These are phyloP conservation scores for Parapsyche elsis DNA, from an alignment of 1,140 invertebrate genomes.

Conservation along the genomic window DNA sequence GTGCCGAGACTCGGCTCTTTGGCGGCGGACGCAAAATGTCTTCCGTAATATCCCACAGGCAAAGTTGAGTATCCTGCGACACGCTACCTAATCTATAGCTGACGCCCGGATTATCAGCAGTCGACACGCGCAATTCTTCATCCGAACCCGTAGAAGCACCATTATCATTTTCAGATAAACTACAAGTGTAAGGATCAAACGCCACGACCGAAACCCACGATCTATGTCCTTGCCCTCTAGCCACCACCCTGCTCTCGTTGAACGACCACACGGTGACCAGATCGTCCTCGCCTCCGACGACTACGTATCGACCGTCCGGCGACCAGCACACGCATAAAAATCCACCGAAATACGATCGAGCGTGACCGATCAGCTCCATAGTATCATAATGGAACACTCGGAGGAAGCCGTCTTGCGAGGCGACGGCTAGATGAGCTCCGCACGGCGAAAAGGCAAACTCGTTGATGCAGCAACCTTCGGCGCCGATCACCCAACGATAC, in stretches of 20 bases:
- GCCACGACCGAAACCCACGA: constrained; percentile 98
- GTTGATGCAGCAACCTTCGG: constrained; percentile 89
- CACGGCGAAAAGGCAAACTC: constrained; percentile 98
- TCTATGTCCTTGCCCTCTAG: constrained; percentile 91
- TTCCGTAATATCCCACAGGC: constrained; percentile 98
- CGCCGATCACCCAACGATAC: constrained; percentile 87
- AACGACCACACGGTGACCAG: constrained; percentile 98
- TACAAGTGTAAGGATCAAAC: constrained; percentile 91
- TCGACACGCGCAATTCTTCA: constrained; percentile 62
- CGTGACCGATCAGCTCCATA: constrained; percentile 93
- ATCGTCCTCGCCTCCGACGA: constrained; percentile 98
- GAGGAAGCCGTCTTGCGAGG: constrained; percentile 96
- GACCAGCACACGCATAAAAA: constrained; percentile 97
- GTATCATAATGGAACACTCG: constrained; percentile 97
- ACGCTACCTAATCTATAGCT: constrained; percentile 95
- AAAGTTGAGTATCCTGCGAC: constrained; percentile 97
- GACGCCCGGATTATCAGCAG: constrained; percentile 67
- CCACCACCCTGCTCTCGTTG: constrained; percentile 91
- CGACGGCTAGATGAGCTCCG: constrained; percentile 90
- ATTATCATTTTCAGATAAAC: constrained; percentile 68
- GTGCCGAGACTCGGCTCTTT: constrained; percentile 62
- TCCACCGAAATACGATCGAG: constrained; percentile 97
- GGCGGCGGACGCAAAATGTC: constrained; percentile 84
- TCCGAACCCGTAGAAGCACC: constrained; percentile 68
- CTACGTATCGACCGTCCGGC: constrained; percentile 94